Base-by-base conservation (phyloP, 1,140 invertebrate genomes). In the Phenacoccus solenopsis region DNA sequence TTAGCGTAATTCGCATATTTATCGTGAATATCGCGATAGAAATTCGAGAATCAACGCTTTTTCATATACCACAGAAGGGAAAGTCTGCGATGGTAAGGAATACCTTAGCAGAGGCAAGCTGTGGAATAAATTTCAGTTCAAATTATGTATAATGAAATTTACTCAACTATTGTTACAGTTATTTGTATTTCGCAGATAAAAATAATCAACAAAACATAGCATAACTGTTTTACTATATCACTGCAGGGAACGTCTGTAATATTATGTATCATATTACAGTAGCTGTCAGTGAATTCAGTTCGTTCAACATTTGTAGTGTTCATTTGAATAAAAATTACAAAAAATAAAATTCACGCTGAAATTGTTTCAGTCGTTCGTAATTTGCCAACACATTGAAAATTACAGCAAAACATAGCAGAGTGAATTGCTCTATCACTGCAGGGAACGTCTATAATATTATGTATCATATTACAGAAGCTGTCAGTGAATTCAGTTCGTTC, bases 381-480 rank as follows among this genome's bases (percentile, higher is more conserved):
- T 20, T 20, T 59, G 13, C 20, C 5, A 59, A 59, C 20, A 20
- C 4, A 20, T 4, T 59, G 13, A 64, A 64, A 7, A 64, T 20
- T 4, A 64, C 4, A 4, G 4, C 2, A 24, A 64, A 24, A 25
- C 9, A 27, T 24, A 9, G 9, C 16, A 59, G 22, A 64, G 10
- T 49, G 38, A 49, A 24, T 64, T 64, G 2, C 9, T 64, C 5
- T 64, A 64, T 27, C 59, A 64, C 59, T 64, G 25, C 59, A 64
- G 59, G 59, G 59, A 64, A 64, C 59, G 59, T 27, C 59, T 25
- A 20, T 64, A 64, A 64, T 24, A 25, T 64, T 64, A 64, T 64
- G 12, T 5, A 64, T 24, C 59, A 64, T 16, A 64, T 27, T 25
- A 64, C 59, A 64, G 59, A 64, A 64, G 59, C 25, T 64, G 59